Evolutionary conservation across 2,888 invertebrate genomes (phyloP).

Genomic region (Lycia hirtaria): DNA sequence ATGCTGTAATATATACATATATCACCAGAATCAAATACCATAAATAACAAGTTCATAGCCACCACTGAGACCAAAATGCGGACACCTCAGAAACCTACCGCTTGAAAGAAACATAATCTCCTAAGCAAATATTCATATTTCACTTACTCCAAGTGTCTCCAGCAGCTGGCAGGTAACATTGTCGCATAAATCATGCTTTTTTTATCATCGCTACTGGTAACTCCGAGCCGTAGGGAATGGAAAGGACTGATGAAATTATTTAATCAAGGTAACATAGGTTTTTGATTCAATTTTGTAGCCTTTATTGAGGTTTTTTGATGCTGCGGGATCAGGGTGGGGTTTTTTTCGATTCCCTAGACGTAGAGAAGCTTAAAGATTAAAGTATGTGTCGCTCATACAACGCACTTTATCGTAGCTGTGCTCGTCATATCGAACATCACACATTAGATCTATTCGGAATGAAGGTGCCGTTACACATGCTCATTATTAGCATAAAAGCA

Average conservation of each 20-base stretch:
- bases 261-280: constrained; percentile 10
- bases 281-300: constrained; percentile 10
- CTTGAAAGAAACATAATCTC: constrained; percentile 17
- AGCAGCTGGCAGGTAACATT: constrained; percentile 20
- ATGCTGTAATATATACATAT: too few relatives aligned
- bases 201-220: constrained; percentile 12
- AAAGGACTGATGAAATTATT: constrained; percentile 17
- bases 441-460: too few relatives aligned
- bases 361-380: background rate
- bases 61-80: constrained; percentile 3
- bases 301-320: constrained; percentile 6
- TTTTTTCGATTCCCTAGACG: background rate
- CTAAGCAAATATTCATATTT: constrained; percentile 21
- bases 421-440: too few relatives aligned
- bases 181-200: constrained; percentile 28
- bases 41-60: background rate
- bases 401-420: too few relatives aligned
- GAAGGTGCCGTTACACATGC: too few relatives aligned
- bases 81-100: background rate
- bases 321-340: background rate
- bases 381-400: too few relatives aligned
- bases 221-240: constrained; percentile 9
- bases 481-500: too few relatives aligned
- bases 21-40: too few relatives aligned
- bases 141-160: constrained; percentile 11